Base-by-base conservation (phyloP, 2,797 vertebrate genomes). In the Enteromius trimaculatus region DNA sequence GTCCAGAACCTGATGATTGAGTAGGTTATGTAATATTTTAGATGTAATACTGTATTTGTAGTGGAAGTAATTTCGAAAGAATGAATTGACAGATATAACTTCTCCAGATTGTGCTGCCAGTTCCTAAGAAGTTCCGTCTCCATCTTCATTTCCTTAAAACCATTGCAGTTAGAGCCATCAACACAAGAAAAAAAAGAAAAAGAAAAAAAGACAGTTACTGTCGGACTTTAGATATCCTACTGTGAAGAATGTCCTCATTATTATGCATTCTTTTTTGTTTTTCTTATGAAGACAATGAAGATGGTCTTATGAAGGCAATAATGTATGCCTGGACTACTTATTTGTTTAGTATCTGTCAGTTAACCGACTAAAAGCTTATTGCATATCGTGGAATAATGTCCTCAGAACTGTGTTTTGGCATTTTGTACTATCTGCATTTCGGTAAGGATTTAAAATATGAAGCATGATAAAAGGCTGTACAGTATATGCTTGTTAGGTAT, bases 211-310 rank as follows among this genome's bases (percentile, higher is more conserved):
- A 65, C 19, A 60, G 58, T 62, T 64, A 66, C 44, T 65, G 37
- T 78, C 9, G n/a, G n/a, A 70, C 65, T 70, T 70, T 37, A 44
- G 11, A 80, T 44, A 58, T 58, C 37, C 16, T 1, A 1, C 66
- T 60, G 66, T 58, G 51, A 44, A 39, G 10, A 16, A 80, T 37
- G 31, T 68, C 23, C 37, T 7, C 34, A 80, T 58, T 39, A 55
- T 42, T 26, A 69, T 37, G 31, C 47, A 39, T 53, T 68, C 17
- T 75, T 21, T 75, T 75, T 51, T 75, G 11, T 75, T 75, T 58
- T n/a, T 58, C 51, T 75, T 75, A 13, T n/a, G 17, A 74, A 53
- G 31, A 51, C 21, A 29, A 37, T 37, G 34, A 37, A 37, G 6
- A 37, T 1, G 1, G 34, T 37, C 6, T 39, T 8, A 39, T 39